Conservation (phyloP, 1,140 invertebrate genomes). For the Portunus trituberculatus region DNA sequence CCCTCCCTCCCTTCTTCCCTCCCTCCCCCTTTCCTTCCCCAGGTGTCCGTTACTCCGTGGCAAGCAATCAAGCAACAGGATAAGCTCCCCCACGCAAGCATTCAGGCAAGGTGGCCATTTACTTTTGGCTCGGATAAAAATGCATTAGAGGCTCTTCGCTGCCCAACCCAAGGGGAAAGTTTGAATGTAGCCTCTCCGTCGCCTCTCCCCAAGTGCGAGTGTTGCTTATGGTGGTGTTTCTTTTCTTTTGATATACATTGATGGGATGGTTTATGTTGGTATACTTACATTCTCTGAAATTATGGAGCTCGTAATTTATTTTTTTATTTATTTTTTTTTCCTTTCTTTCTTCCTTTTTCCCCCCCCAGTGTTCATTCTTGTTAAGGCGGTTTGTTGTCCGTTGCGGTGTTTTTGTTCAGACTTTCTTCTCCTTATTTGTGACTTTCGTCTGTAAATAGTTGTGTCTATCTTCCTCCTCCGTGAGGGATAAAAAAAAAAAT, state of each 20-base stretch:
- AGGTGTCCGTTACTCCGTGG: slow-evolving; percentile 59
- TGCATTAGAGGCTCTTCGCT: slow-evolving; percentile 12
- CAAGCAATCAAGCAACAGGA: slow-evolving; percentile 65
- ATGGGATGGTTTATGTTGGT: not conserved
- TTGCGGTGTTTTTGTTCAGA: not conserved
- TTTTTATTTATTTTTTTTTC: not conserved
- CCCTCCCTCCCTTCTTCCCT: not conserved
- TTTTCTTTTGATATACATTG: slow-evolving; percentile 7
- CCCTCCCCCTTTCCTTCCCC: not conserved
- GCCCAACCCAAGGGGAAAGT: not conserved
- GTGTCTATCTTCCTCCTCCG: too few species aligned
- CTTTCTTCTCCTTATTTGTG: not conserved
- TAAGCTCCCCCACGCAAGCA: slow-evolving; percentile 61
- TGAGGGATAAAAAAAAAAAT: too few species aligned
- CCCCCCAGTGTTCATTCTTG: too few species aligned
- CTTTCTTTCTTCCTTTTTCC: not conserved
- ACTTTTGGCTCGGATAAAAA: slow-evolving; percentile 39
- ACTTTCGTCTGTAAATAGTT: not conserved
- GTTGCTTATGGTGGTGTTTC: not conserved
- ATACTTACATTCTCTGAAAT: not conserved
- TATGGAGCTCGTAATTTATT: not conserved
- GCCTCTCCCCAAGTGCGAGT: not conserved
- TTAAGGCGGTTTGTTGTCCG: too few species aligned
- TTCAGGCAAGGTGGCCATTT: slow-evolving; percentile 63
- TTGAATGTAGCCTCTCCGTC: not conserved